Evolutionary conservation across 2,113 vertebrate genomes (phyloP).

Genomic region (Oostethus manadensis): DNA sequence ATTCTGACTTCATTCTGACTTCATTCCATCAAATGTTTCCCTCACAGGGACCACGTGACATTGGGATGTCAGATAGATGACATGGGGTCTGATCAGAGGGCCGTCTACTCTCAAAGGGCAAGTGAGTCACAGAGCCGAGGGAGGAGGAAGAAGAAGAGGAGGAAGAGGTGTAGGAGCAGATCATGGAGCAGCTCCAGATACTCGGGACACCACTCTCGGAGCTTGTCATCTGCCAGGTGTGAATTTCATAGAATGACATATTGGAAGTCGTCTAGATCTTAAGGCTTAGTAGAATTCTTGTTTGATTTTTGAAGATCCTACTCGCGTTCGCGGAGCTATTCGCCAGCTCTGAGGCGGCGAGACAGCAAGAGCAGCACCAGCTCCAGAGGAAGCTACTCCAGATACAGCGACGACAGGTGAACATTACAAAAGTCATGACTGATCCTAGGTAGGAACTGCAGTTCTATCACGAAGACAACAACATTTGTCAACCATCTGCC

Average conservation of each 20-base stretch:
- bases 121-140: constrained; percentile 18
- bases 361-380: constrained; percentile 76
- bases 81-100: constrained; percentile 47
- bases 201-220: constrained; percentile 76
- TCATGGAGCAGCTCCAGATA: constrained; percentile 73
- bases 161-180: constrained; percentile 56
- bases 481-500: background rate
- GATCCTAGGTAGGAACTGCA: too few relatives aligned
- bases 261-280: background rate
- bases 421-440: background rate
- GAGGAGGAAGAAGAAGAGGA: too few relatives aligned
- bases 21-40: constrained; percentile 18
- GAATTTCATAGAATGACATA: constrained; percentile 29
- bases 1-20: background rate
- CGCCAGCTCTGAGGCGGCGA: constrained; percentile 75
- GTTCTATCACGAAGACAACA: too few relatives aligned
- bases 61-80: constrained; percentile 63
- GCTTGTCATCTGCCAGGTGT: constrained; percentile 79
- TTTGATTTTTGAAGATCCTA: constrained; percentile 75
- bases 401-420: constrained; percentile 83
- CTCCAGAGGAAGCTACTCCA: constrained; percentile 82
- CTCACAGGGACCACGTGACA: constrained; percentile 69
- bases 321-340: constrained; percentile 82
- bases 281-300: background rate
- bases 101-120: constrained; percentile 48